Conservation (phyloP, 2,113 vertebrate species). For the Hypomesus transpacificus region DNA sequence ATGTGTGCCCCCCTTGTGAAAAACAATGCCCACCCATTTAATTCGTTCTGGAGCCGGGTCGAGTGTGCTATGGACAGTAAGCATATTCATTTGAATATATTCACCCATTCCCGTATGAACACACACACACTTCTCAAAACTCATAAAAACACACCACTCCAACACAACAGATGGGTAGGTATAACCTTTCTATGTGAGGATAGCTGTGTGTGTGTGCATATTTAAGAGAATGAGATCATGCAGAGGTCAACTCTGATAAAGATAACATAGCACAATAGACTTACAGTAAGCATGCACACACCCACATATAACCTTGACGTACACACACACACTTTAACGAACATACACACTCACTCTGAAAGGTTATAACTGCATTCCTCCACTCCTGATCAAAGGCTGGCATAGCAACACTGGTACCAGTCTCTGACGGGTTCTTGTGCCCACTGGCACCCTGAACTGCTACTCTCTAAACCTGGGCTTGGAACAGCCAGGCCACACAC, state of each 20-base stretch:
- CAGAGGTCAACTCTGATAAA: conserved; percentile 4
- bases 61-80: background rate
- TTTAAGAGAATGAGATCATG: background rate
- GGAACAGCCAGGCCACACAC: conserved; percentile 24
- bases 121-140: background rate
- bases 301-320: conserved; percentile 12
- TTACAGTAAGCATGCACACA: conserved; percentile 12
- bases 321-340: conserved; percentile 5
- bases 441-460: conserved; percentile 34
- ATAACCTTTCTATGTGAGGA: conserved; percentile 2
- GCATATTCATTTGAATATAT: background rate
- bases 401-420: conserved; percentile 20
- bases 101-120: background rate
- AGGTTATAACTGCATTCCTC: conserved; percentile 33
- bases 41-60: no score
- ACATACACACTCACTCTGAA: background rate
- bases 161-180: background rate
- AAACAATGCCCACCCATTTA: no score
- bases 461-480: conserved; percentile 31
- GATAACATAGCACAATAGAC: conserved; percentile 15
- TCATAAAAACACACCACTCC: background rate
- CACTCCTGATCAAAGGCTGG: conserved; percentile 39
- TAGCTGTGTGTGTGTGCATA: background rate
- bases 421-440: conserved; percentile 50
- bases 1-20: no score